Base-by-base conservation (phyloP, 2,888 invertebrate genomes). In the Mythimna ferrago region DNA sequence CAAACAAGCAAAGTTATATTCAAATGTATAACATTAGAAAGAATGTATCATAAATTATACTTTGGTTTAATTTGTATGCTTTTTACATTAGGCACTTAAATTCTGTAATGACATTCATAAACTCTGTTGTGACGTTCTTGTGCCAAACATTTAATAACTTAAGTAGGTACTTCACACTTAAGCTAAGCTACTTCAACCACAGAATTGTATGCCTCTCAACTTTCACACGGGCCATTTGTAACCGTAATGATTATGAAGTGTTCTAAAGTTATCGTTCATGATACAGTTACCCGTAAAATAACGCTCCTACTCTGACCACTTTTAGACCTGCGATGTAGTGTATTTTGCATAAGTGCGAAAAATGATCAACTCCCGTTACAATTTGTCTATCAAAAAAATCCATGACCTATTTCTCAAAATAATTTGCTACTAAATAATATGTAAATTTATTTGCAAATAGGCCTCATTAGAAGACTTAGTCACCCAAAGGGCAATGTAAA, bases 101-200 rank as follows among this genome's bases (percentile, higher is more conserved):
- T n/a, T 53, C 51, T 53, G 2, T n/a, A 44, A 44, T n/a, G 16
- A 48, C 6, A 19, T 48, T 19, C 48, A 48, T 48, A 48, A 19
- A 21, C 44, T 48, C 4, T 56, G 48, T 56, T 48, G 35, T 48
- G 10, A 19, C 2, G 11, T 56, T 57, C 26, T 35, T 32, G 16
- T 62, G 19, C 16, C 2, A 7, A 60, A n/a, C 14, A 44, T 44
- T 60, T 44, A 14, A 7, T 51, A 62, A 9, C 48, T 16, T 44
- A 38, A 75, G 35, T 38, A 9, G 38, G 38, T 16, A 60, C 67
- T 75, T 41, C 21, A 56, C 56, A 57, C 68, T 75, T 68, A 2
- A 76, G 51, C 51, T 62, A 11, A 6, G 11, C 44, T 53, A 21
- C 53, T 35, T 54, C 38, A 68, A 58, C 14, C 21, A 38, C 19